Percentiles rank a stretch among this genome's conserved stretches.
These are phyloP conservation scores for Xestia sexstrigata DNA, from an alignment of 2,888 invertebrate genomes.

Conservation along the genomic window DNA sequence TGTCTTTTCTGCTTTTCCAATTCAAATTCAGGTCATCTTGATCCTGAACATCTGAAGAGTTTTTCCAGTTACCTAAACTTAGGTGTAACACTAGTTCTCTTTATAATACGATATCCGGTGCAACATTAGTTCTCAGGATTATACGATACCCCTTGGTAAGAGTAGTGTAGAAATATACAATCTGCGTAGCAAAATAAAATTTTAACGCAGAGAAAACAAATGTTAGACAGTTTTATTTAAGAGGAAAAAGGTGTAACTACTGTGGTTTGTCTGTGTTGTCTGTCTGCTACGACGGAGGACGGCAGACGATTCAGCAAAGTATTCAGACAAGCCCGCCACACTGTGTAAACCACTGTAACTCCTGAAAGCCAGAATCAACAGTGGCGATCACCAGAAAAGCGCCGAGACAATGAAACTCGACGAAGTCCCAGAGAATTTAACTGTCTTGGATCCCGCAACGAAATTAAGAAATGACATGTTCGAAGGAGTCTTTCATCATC, in stretches of 20 bases:
- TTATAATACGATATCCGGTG: too few relatives aligned
- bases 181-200: neutral
- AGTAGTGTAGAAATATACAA: neutral
- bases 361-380: too few relatives aligned
- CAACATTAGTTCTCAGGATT: too few relatives aligned
- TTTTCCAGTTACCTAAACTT: neutral
- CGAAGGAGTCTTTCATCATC: neutral
- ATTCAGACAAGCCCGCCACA: too few relatives aligned
- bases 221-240: slow-evolving; percentile 5
- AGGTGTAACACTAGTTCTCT: neutral
- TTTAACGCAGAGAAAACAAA: neutral
- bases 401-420: too few relatives aligned
- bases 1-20: neutral
- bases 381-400: too few relatives aligned
- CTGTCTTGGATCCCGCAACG: too few relatives aligned
- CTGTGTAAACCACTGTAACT: too few relatives aligned
- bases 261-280: slow-evolving; percentile 14
- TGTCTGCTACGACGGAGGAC: slow-evolving; percentile 9
- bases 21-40: neutral
- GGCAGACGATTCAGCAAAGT: too few relatives aligned
- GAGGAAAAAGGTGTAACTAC: neutral
- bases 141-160: neutral
- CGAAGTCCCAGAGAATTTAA: too few relatives aligned
- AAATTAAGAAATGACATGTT: neutral
- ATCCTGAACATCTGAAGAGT: neutral